Base-by-base conservation (phyloP, 2,888 invertebrate genomes). In the Flabesymbios commensalis region DNA sequence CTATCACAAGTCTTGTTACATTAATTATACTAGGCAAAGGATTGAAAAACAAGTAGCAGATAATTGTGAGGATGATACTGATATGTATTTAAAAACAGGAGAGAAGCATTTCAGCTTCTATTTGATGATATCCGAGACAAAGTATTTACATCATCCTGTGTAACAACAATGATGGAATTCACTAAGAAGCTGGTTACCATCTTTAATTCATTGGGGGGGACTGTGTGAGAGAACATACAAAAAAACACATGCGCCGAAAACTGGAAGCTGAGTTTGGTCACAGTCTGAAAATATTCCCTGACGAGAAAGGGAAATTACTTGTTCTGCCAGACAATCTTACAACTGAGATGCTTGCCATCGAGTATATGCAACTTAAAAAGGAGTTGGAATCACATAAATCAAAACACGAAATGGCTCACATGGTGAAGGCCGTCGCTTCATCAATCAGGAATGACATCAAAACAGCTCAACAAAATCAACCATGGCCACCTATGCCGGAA, bases 221-320 rank as follows among this genome's bases (percentile, higher is more conserved):
- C 17, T 4, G 17, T 43, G 28, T 57, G 51, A 59, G 39, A 29
- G 42, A 36, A 26, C 36, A 31, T 26, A 49, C 51, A n/a, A 61
- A 61, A 57, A 58, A 48, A 29, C 49, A 61, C 31, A 57, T 61
- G 17, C 49, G 43, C 22, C 22, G 61, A 24, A 61, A 51, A 28
- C 24, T 57, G 26, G 54, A 61, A 41, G 7, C 17, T 43, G 42
- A 55, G 28, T 43, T 55, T 41, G 31, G 31, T 4, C 22, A 41
- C 7, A 14, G 28, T 24, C 22, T 55, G 4, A 7, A 43, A n/a
- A 19, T 55, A 10, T 7, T 55, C 32, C n/a, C 42, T 29, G 41
- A 43, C 24, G 43, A 55, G 26, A 41, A 55, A 24, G 43, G 55
- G 26, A 55, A 24, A 43, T 5, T 55, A n/a, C 26, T 55, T 5